Conservation (phyloP, 2,113 vertebrate genomes). For the Pycnonotus jocosus region DNA sequence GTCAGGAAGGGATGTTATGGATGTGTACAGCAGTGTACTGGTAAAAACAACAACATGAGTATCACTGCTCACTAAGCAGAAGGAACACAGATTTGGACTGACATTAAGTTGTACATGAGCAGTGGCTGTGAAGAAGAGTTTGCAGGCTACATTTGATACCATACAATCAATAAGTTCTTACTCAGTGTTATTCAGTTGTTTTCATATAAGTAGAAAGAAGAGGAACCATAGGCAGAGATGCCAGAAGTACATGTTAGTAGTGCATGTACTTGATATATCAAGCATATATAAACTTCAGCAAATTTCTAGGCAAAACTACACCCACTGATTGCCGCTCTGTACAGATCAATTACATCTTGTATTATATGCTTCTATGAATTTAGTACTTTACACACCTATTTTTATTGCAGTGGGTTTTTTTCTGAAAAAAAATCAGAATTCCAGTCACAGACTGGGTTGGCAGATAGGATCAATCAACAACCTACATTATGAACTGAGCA, state of each 20-base stretch:
- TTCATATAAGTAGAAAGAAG: not conserved
- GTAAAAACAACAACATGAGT: not conserved
- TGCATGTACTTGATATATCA: not conserved
- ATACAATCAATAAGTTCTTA: not conserved
- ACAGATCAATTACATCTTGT: not conserved
- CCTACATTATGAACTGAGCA: not conserved
- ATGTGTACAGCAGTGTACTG: not conserved
- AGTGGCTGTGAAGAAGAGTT: not conserved
- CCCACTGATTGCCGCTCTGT: not conserved
- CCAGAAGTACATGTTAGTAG: not conserved
- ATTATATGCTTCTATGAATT: not conserved
- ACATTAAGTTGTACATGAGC: not conserved
- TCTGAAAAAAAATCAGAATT: not conserved
- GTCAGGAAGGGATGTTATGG: not conserved
- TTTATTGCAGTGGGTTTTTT: not conserved
- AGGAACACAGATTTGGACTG: not conserved
- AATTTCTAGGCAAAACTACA: not conserved
- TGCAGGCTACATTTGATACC: not conserved
- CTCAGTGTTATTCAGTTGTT: not conserved
- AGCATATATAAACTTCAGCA: not conserved
- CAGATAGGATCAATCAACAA: not conserved
- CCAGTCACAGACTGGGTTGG: not conserved
- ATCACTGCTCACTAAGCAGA: not conserved
- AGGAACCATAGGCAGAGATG: not conserved
- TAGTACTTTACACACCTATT: not conserved